Base-by-base conservation (phyloP, 2,113 vertebrate species). In the Hypanus sabinus region DNA sequence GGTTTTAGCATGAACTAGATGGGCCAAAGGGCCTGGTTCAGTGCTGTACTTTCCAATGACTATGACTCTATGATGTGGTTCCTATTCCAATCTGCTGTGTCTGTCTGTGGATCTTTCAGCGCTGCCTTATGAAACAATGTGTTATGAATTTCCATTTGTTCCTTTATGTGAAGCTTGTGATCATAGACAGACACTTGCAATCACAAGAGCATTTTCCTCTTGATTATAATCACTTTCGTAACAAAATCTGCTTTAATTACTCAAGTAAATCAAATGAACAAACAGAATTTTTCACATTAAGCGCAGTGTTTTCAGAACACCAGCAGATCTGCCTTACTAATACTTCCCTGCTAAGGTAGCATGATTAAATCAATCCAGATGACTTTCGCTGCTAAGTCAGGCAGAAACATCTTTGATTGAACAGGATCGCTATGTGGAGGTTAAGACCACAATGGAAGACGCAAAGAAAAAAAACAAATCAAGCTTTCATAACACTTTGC, bases 281-380 rank as follows among this genome's bases (percentile, higher is more conserved):
- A 73, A 75, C 70, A 55, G 38, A 65, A 73, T 93, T 55, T 73
- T 93, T 93, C 91, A 55, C 16, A 16, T 14, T 24, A 68, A 55
- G 70, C n/a, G 73, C 91, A 27, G 91, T 38, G 33, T 70, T 92
- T 62, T 92, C n/a, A 46, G 91, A 73, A 93, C 91, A 93, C 20
- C 73, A 73, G 91, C 68, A 93, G 91, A 93, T 93, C 70, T 93
- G 91, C 91, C 70, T 55, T 68, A 73, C 91, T 93, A 93, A 93
- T 93, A 55, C 70, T 93, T 93, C 73, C 91, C 91, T 93, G 65
- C 91, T 24, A 95, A 96, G 93, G 94, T 94, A 93, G 79, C 95
- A 95, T 95, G 93, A 77, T 95, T 97, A 97, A 97, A 94, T 94
- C 95, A 96, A 97, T 95, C 96, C 97, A 97, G 96, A 97, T 97